Conservation (phyloP, 2,113 vertebrate species). For the Haplochromis burtoni region DNA sequence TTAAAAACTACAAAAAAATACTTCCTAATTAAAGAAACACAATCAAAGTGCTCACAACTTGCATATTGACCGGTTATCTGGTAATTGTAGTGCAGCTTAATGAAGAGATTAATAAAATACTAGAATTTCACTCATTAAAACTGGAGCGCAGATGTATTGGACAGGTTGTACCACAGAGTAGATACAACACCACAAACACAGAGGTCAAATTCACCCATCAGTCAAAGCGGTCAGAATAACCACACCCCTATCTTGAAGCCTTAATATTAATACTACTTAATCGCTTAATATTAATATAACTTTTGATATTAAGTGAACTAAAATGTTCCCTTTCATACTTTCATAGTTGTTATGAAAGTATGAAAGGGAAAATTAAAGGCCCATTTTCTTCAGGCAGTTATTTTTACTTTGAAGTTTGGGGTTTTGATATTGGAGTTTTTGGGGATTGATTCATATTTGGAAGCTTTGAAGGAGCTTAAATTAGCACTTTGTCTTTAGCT, state of each 20-base stretch:
- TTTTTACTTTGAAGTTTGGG: background rate
- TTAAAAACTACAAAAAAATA: background rate
- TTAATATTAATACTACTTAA: background rate
- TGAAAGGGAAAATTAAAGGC: background rate
- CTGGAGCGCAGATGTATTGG: background rate
- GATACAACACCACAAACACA: background rate
- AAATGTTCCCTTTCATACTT: background rate
- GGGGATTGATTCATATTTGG: background rate
- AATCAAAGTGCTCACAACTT: too few species aligned
- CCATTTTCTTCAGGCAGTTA: background rate
- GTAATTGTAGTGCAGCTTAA: background rate
- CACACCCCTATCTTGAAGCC: background rate
- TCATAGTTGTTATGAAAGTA: background rate
- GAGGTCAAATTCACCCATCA: background rate
- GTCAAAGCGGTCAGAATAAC: background rate
- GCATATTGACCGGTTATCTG: background rate
- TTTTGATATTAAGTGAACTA: background rate
- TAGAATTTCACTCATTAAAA: background rate
- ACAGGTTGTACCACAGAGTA: background rate
- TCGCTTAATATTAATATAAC: background rate
- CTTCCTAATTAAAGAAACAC: background rate
- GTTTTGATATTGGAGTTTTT: background rate
- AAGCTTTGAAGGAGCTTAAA: background rate
- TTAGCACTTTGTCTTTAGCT: background rate
- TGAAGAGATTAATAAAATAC: background rate